A percentile compares a stretch with the other conserved stretches of the same genome.
Conservation (phyloP, 1,140 invertebrate genomes). For the Drosophila paulistorum region DNA sequence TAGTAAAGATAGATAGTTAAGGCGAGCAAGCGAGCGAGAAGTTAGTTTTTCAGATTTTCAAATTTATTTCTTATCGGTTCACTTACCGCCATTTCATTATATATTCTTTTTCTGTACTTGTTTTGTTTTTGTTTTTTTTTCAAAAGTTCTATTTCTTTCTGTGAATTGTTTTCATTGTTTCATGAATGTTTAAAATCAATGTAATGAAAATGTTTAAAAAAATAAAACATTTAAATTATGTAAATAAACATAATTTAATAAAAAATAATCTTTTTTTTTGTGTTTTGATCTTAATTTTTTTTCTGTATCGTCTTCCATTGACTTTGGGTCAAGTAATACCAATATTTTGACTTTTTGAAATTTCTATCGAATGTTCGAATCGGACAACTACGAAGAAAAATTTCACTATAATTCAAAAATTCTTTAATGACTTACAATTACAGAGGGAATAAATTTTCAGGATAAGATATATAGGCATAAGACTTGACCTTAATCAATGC, state of each 20-base stretch:
- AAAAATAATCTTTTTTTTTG: constrained; percentile 21
- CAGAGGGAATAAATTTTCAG: too few relatives aligned
- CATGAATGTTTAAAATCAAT: constrained; percentile 43
- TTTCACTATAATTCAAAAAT: too few relatives aligned
- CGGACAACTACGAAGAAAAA: too few relatives aligned
- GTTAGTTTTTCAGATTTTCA: constrained; percentile 43
- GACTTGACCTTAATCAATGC: too few relatives aligned
- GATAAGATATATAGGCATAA: too few relatives aligned
- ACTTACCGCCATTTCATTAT: constrained; percentile 70
- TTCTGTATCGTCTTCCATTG: not conserved
- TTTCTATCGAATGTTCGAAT: too few relatives aligned
- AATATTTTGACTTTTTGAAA: too few relatives aligned
- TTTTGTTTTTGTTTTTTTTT: constrained; percentile 24
- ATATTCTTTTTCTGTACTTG: constrained; percentile 45
- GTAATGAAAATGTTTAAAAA: constrained; percentile 36
- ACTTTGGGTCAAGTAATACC: not conserved
- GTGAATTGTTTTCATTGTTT: constrained; percentile 9
- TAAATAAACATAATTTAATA: constrained; percentile 13
- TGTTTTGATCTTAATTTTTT: not conserved
- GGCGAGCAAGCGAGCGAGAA: constrained; percentile 54
- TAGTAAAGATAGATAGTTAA: constrained; percentile 33
- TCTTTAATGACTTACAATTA: too few relatives aligned
- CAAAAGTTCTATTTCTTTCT: constrained; percentile 8
- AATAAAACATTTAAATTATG: constrained; percentile 13
- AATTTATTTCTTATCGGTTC: constrained; percentile 53